These are phyloP conservation scores for Drosophila kambysellisi DNA, from an alignment of 2,888 invertebrate genomes.

Conservation along the genomic window DNA sequence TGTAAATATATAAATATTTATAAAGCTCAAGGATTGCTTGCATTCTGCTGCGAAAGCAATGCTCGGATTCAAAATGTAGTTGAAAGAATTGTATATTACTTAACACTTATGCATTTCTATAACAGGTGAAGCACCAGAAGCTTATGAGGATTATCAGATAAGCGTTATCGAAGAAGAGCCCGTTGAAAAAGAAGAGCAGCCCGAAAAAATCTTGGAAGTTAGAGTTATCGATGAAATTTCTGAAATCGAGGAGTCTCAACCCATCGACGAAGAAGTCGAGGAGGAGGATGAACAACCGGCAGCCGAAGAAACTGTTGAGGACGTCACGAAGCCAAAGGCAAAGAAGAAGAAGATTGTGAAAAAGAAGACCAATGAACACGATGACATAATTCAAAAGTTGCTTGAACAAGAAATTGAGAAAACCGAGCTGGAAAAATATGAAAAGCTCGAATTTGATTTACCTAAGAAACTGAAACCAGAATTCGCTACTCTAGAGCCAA, in stretches of 20 bases:
- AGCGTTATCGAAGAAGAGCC: constrained; percentile 84
- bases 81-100: constrained; percentile 37
- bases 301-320: constrained; percentile 46
- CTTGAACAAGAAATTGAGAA: constrained; percentile 84
- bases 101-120: constrained; percentile 44
- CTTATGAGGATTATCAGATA: constrained; percentile 85
- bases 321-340: constrained; percentile 68
- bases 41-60: constrained; percentile 67
- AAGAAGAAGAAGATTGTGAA: constrained; percentile 81
- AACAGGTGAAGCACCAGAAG: constrained; percentile 80
- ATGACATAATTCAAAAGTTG: constrained; percentile 82
- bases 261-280: constrained; percentile 80
- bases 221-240: constrained; percentile 78
- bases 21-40: constrained; percentile 64
- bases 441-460: constrained; percentile 84
- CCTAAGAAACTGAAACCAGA: constrained; percentile 81
- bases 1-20: constrained; percentile 61
- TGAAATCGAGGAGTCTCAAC: constrained; percentile 77
- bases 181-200: constrained; percentile 82
- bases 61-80: constrained; percentile 54
- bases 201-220: constrained; percentile 80
- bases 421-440: constrained; percentile 85
- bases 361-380: constrained; percentile 83
- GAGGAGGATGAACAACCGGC: constrained; percentile 72
- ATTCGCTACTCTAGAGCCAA: constrained; percentile 84